Evolutionary conservation across 2,888 invertebrate species (phyloP).

Genomic region (Drymonia ruficornis): DNA sequence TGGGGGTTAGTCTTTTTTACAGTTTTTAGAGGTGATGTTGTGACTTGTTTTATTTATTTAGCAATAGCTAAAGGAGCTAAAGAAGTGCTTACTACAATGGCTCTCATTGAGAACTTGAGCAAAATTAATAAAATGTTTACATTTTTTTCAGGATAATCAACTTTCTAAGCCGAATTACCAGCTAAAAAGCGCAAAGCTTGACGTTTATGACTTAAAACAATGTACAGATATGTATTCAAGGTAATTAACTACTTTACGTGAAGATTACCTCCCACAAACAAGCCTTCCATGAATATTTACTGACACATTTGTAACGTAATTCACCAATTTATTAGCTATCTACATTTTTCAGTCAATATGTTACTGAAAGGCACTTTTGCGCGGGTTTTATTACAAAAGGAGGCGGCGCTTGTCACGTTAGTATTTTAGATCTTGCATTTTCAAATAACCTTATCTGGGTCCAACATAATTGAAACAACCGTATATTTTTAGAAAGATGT

Average conservation of each 20-base stretch:
- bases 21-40: no score
- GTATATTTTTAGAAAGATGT: not conserved
- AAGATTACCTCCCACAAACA: no score
- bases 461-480: not conserved
- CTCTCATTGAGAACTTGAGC: no score
- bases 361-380: not conserved
- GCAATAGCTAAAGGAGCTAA: no score
- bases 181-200: not conserved
- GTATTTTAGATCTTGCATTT: not conserved
- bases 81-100: no score
- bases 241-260: not conserved
- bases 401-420: not conserved
- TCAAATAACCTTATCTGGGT: not conserved
- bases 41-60: no score
- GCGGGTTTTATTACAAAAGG: not conserved
- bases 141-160: not conserved
- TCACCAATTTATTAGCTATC: not conserved
- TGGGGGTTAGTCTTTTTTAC: no score
- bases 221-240: not conserved
- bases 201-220: not conserved
- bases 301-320: not conserved
- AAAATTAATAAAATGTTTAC: no score
- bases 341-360: not conserved
- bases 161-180: not conserved
- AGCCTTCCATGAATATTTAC: no score